Percentiles rank a stretch among this genome's conserved stretches.
Evolutionary conservation across 2,113 vertebrate genomes (phyloP).

Genomic region (Jacana jacana): DNA sequence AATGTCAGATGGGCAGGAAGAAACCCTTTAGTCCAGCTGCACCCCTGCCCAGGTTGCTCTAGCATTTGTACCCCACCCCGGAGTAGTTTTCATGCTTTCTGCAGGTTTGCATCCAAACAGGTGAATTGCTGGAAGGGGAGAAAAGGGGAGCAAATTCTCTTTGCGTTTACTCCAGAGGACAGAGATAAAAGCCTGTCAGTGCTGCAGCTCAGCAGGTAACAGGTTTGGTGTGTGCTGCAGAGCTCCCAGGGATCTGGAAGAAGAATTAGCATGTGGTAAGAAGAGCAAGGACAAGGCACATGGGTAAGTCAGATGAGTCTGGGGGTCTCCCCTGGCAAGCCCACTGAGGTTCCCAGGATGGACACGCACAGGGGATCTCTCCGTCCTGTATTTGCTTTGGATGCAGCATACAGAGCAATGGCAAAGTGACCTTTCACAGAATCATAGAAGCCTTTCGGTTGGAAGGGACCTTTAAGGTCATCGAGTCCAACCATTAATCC

Average conservation of each 20-base stretch:
- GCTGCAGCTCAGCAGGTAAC: not conserved
- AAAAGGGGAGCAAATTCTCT: not conserved
- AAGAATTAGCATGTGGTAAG: not conserved
- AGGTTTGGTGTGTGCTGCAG: not conserved
- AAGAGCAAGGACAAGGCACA: not conserved
- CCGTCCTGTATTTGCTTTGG: not conserved
- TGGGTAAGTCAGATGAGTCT: not conserved
- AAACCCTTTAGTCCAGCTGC: not conserved
- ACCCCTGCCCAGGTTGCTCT: not conserved
- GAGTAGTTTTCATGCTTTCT: not conserved
- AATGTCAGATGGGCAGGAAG: not conserved
- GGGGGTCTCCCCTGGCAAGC: not conserved
- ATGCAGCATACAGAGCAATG: accelerated
- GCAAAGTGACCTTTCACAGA: not conserved
- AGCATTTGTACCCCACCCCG: not conserved
- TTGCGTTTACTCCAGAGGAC: not conserved
- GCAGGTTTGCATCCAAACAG: not conserved
- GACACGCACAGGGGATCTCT: not conserved
- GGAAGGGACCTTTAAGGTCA: not conserved
- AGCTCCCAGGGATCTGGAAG: not conserved
- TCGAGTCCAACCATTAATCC: not conserved
- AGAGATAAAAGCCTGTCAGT: not conserved
- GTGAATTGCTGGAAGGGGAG: not conserved
- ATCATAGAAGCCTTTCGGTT: not conserved
- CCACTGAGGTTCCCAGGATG: not conserved